Evolutionary conservation across 37 sponge, comb jelly and placozoan species (phyloP).

Genomic region (Hexactinellida sp.): DNA sequence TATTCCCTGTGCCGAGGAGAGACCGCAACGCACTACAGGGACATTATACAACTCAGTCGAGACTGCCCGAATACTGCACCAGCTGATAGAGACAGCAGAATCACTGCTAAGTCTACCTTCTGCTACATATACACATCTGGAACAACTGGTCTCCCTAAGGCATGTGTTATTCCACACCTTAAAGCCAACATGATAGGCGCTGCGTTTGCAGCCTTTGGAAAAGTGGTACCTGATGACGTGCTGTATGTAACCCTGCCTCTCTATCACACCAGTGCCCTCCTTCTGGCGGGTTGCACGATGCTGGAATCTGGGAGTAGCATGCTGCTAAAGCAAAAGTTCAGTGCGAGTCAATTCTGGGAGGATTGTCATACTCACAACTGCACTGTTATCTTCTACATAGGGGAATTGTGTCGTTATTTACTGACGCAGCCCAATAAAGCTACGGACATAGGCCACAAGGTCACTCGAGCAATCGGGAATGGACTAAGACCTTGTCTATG

Average conservation of each 20-base stretch:
- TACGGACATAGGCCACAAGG: conserved; percentile 51
- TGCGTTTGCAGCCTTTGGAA: conserved; percentile 14
- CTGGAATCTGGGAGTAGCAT: conserved; percentile 40
- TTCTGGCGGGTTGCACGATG: conserved; percentile 44
- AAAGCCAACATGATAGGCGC: conserved; percentile 26
- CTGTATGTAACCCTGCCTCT: conserved; percentile 49
- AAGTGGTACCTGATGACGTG: conserved; percentile 8
- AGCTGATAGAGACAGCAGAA: background rate
- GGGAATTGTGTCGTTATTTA: conserved; percentile 74
- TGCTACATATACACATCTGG: conserved; percentile 86
- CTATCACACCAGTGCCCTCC: conserved; percentile 63
- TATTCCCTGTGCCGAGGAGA: background rate
- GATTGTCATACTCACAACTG: conserved; percentile 64
- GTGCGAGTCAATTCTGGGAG: conserved; percentile 65
- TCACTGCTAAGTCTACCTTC: background rate
- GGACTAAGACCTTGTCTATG: conserved; percentile 59
- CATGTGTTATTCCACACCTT: conserved; percentile 43
- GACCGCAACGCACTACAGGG: background rate
- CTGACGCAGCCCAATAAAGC: conserved; percentile 49
- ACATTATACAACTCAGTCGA: background rate
- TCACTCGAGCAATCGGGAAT: conserved; percentile 49
- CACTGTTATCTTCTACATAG: conserved; percentile 67
- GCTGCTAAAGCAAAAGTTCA: conserved; percentile 62
- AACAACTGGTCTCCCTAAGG: conserved; percentile 90
- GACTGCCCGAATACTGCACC: background rate